Evolutionary conservation across 2,888 invertebrate species (phyloP).

Genomic region (Brachyopa scutellaris): DNA sequence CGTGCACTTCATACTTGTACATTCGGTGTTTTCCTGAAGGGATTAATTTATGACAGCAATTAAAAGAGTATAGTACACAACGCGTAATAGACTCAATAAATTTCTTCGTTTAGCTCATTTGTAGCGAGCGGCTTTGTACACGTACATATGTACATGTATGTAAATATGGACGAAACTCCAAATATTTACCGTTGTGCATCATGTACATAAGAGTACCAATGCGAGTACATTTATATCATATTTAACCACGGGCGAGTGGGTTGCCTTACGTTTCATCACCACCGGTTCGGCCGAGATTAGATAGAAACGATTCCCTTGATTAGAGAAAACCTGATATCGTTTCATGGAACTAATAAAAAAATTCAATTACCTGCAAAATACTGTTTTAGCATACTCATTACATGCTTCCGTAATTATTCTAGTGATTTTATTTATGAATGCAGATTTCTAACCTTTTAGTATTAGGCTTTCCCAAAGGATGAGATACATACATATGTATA

Average conservation of each 20-base stretch:
- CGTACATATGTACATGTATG: background rate
- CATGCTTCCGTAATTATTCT: conserved; percentile 19
- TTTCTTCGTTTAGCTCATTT: conserved; percentile 33
- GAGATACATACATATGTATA: too few species aligned
- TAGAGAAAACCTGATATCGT: conserved; percentile 8
- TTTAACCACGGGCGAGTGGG: conserved; percentile 15
- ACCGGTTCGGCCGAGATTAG: conserved; percentile 30
- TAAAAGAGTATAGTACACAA: conserved; percentile 74
- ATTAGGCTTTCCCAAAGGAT: too few species aligned
- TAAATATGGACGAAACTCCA: conserved; percentile 7
- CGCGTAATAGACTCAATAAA: conserved; percentile 57
- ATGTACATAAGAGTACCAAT: too few species aligned
- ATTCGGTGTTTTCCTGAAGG: conserved; percentile 74
- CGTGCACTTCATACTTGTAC: conserved; percentile 18
- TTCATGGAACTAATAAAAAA: conserved; percentile 41
- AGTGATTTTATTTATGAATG: conserved; percentile 20
- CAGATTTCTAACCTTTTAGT: background rate
- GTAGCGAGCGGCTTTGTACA: background rate
- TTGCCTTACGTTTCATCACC: conserved; percentile 7
- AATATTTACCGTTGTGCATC: conserved; percentile 54
- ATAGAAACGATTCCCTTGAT: conserved; percentile 30
- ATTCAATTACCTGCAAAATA: conserved; percentile 20
- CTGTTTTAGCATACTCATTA: conserved; percentile 11
- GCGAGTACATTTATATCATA: conserved; percentile 4
- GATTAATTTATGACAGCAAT: conserved; percentile 81